Percentiles rank a stretch among this genome's conserved stretches.
phyloP scores from a whole-genome alignment of 1,140 invertebrate genomes.

The Drosophila nigromelanica region DNA sequence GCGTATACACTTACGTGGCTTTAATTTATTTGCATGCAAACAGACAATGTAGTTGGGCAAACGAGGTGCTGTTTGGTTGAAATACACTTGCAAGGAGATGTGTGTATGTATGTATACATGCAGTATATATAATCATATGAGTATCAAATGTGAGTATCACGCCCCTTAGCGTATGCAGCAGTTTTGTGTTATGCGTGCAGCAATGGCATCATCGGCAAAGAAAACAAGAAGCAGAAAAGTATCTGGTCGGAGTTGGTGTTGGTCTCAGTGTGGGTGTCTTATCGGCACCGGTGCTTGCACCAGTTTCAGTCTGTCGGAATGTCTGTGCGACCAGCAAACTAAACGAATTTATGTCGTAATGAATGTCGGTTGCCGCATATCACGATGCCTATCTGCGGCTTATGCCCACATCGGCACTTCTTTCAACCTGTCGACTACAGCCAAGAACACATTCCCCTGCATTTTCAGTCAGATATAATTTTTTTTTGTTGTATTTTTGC shows the following conservation, averaged over 20 bases:
- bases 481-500: neutral
- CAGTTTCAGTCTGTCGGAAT: slow-evolving; percentile 17
- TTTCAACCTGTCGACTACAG: slow-evolving; percentile 1
- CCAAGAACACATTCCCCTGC: neutral
- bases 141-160: slow-evolving; percentile 4
- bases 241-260: neutral
- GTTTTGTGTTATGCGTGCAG: slow-evolving; percentile 14
- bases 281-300: slow-evolving; percentile 11
- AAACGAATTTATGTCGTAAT: slow-evolving; percentile 76
- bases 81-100: neutral
- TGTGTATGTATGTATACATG: neutral
- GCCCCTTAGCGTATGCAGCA: slow-evolving; percentile 21
- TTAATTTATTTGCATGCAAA: slow-evolving; percentile 54
- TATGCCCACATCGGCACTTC: slow-evolving; percentile 64
- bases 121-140: slow-evolving; percentile 1
- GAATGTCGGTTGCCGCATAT: slow-evolving; percentile 72
- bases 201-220: neutral
- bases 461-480: neutral
- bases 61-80: slow-evolving; percentile 14
- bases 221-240: neutral
- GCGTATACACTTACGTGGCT: slow-evolving; percentile 19
- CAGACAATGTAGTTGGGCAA: slow-evolving; percentile 33
- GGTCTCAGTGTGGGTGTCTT: slow-evolving; percentile 20
- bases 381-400: slow-evolving; percentile 62
- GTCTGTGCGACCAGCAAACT: slow-evolving; percentile 41